A percentile compares a stretch with the other conserved stretches of the same genome.
phyloP scores from a whole-genome alignment of 2,797 vertebrate genomes.

The Distichodus sexfasciatus region DNA sequence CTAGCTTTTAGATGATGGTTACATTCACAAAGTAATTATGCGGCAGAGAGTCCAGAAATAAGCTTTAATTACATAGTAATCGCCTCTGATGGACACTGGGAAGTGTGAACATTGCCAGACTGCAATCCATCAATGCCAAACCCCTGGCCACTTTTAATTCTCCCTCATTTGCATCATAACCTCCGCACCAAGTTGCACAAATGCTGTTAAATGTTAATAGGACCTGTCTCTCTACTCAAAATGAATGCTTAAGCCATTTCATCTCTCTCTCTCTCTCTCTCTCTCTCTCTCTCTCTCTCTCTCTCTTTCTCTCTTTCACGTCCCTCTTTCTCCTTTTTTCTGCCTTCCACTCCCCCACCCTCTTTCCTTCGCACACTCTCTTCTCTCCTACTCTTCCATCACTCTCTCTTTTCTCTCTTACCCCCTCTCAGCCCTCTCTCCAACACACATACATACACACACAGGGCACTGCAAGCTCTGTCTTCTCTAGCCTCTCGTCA shows the following conservation, averaged over 20 bases:
- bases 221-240: conserved; percentile 99
- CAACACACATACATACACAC: conserved; percentile 10
- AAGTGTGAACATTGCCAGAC: conserved; percentile 99
- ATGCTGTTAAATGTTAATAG: conserved; percentile 99
- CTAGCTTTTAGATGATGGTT: conserved; percentile 99
- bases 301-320: conserved; percentile 31
- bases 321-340: conserved; percentile 18
- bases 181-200: conserved; percentile 99
- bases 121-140: conserved; percentile 99
- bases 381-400: not conserved
- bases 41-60: conserved; percentile 99
- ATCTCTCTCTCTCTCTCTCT: conserved; percentile 84
- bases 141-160: conserved; percentile 99
- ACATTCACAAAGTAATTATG: conserved; percentile 99
- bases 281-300: conserved; percentile 28
- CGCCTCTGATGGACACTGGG: conserved; percentile 99
- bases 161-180: conserved; percentile 99
- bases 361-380: conserved; percentile 37
- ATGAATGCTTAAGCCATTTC: conserved; percentile 99
- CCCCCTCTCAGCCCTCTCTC: not conserved
- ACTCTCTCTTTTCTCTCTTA: not conserved
- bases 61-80: conserved; percentile 99
- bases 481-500: conserved; percentile 81
- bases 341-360: conserved; percentile 48
- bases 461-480: conserved; percentile 35